phyloP scores from a whole-genome alignment of 2,888 invertebrate species.

The Eupeodes luniger region DNA sequence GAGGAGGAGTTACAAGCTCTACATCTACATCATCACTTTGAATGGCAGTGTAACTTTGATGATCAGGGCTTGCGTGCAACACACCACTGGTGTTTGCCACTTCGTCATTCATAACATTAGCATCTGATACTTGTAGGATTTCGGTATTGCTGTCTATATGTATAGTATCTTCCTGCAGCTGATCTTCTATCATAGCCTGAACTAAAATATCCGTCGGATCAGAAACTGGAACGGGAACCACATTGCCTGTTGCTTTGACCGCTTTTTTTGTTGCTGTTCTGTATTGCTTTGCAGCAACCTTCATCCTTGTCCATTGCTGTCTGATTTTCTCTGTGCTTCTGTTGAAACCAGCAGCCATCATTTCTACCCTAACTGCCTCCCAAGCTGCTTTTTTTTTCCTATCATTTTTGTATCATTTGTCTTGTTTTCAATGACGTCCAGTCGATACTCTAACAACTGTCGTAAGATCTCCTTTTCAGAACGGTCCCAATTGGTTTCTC shows the following conservation, averaged over 20 bases:
- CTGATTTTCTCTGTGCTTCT: not conserved
- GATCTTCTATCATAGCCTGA: too few relatives aligned
- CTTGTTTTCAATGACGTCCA: not conserved
- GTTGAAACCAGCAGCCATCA: not conserved
- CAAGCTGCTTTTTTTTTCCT: not conserved
- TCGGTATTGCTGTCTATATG: too few relatives aligned
- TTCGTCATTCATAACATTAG: too few relatives aligned
- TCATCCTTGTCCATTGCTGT: not conserved
- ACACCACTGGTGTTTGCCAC: too few relatives aligned
- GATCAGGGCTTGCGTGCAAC: too few relatives aligned
- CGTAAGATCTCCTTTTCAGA: constrained; percentile 1
- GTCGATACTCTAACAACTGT: not conserved
- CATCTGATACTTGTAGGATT: too few relatives aligned
- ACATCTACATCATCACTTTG: too few relatives aligned
- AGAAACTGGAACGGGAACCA: too few relatives aligned
- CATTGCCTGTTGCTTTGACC: not conserved
- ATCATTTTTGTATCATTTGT: not conserved
- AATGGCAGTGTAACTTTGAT: too few relatives aligned
- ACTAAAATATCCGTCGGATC: too few relatives aligned
- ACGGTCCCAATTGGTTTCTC: not conserved
- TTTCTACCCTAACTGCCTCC: not conserved
- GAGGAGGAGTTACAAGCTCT: too few relatives aligned
- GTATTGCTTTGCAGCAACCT: not conserved
- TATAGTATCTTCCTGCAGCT: too few relatives aligned
- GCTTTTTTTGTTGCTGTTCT: not conserved